Evolutionary conservation across 2,113 vertebrate species (phyloP).

Genomic region (Lutjanus erythropterus): DNA sequence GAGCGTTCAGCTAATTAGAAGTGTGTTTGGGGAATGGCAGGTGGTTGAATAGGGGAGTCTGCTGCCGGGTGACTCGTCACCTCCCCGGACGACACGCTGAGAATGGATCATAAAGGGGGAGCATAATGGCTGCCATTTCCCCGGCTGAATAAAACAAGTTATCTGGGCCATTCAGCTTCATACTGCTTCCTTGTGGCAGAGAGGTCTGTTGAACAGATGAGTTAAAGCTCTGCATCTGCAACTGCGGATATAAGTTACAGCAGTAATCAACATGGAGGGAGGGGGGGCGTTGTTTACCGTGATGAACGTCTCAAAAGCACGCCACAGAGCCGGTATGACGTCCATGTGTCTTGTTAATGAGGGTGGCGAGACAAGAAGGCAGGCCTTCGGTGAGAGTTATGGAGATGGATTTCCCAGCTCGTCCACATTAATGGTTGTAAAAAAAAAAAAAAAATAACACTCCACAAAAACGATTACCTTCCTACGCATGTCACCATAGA

Average conservation of each 20-base stretch:
- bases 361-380: constrained; percentile 48
- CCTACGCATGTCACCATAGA: neutral
- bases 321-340: constrained; percentile 18
- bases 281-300: constrained; percentile 50
- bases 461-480: constrained; percentile 28
- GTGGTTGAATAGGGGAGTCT: constrained; percentile 36
- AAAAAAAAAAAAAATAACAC: constrained; percentile 32
- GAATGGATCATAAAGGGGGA: constrained; percentile 52
- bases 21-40: constrained; percentile 55
- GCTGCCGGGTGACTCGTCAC: constrained; percentile 27
- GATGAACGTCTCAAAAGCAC: constrained; percentile 50
- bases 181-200: neutral
- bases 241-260: constrained; percentile 48
- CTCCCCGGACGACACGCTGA: constrained; percentile 19
- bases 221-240: constrained; percentile 39
- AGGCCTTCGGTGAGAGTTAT: constrained; percentile 42
- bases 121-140: constrained; percentile 30
- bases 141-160: constrained; percentile 16
- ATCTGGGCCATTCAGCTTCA: constrained; percentile 23
- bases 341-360: constrained; percentile 70
- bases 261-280: constrained; percentile 49
- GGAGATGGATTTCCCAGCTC: constrained; percentile 45
- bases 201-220: constrained; percentile 29
- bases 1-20: constrained; percentile 69
- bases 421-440: constrained; percentile 31